A percentile compares a stretch with the other conserved stretches of the same genome.
These are phyloP conservation scores for Habropoda laboriosa DNA, from an alignment of 1,140 invertebrate species.

Conservation along the genomic window DNA sequence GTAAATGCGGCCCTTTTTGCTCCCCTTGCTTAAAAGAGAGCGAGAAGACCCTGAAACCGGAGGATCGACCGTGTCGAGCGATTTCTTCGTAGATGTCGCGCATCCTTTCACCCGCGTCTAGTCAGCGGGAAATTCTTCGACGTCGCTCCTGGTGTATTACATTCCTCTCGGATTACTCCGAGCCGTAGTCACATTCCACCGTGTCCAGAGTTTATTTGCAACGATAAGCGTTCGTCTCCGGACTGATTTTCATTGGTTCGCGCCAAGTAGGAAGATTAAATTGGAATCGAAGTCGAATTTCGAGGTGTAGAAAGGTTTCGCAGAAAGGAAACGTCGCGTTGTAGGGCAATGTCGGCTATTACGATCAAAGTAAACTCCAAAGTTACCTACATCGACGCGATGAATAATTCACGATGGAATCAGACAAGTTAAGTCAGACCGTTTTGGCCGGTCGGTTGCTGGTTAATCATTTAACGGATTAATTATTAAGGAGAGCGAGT, in stretches of 20 bases:
- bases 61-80: neutral
- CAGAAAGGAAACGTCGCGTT: neutral
- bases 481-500: conserved; percentile 31
- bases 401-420: conserved; percentile 47
- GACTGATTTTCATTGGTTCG: neutral
- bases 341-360: neutral
- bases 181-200: too few relatives aligned
- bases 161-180: neutral
- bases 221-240: neutral
- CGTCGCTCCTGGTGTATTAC: neutral
- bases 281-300: conserved; percentile 11
- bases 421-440: conserved; percentile 39
- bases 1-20: neutral
- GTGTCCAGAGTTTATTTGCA: neutral
- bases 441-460: neutral
- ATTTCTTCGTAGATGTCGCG: neutral
- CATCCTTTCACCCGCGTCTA: neutral
- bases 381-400: conserved; percentile 17
- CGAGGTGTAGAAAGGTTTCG: neutral
- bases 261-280: neutral
- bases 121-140: neutral
- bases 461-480: conserved; percentile 48
- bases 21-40: neutral
- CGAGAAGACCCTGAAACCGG: neutral
- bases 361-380: neutral